phyloP scores from a whole-genome alignment of 2,888 invertebrate genomes.

The Tetragonisca angustula region DNA sequence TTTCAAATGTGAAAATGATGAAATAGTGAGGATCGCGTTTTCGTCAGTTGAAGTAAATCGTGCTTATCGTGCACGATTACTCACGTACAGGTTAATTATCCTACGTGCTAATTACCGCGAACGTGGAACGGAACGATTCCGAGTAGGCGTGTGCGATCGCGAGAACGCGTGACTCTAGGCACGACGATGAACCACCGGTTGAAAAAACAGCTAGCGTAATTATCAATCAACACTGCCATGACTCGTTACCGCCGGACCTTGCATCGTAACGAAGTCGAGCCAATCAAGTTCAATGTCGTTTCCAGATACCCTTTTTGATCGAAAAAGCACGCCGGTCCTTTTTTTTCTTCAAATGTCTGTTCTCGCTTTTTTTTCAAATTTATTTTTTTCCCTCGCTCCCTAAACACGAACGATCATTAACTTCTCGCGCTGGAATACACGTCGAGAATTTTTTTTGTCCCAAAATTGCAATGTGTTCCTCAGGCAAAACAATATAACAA shows the following conservation, averaged over 20 bases:
- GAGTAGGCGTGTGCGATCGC: not conserved
- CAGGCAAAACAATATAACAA: too few species aligned
- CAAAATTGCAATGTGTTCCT: too few species aligned
- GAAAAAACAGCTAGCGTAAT: slow-evolving; percentile 38
- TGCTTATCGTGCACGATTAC: slow-evolving; percentile 10
- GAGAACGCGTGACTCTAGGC: slow-evolving; percentile 28
- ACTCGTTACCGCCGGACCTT: slow-evolving; percentile 39
- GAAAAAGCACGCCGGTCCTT: not conserved
- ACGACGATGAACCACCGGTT: slow-evolving; percentile 36
- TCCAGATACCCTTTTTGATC: not conserved
- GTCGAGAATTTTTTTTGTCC: too few species aligned
- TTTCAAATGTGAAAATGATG: too few species aligned
- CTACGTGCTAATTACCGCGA: slow-evolving; percentile 32
- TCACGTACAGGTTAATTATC: slow-evolving; percentile 35
- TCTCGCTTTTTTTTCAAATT: too few species aligned
- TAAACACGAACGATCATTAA: too few species aligned
- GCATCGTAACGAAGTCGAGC: slow-evolving; percentile 31
- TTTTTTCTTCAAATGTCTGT: not conserved
- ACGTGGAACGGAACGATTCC: not conserved
- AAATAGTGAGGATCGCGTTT: not conserved
- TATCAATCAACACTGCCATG: slow-evolving; percentile 23
- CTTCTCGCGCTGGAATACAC: too few species aligned
- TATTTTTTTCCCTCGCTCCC: too few species aligned
- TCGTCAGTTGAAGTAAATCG: not conserved
- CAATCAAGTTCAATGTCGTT: slow-evolving; percentile 15